Evolutionary conservation across 2,113 vertebrate genomes (phyloP).

Genomic region (Aspiorhynchus laticeps): DNA sequence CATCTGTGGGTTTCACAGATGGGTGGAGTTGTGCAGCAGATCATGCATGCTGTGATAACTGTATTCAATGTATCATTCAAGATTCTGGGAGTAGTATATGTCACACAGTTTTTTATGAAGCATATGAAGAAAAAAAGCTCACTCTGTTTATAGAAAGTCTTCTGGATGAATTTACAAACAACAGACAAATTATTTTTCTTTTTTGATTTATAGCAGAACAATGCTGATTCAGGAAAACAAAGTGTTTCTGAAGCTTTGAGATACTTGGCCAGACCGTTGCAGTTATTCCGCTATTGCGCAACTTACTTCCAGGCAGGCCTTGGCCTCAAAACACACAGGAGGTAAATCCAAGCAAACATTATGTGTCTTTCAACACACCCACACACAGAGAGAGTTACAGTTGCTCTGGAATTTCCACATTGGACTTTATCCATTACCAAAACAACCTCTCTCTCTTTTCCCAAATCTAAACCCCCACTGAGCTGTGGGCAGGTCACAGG

Average conservation of each 20-base stretch:
- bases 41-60: neutral
- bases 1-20: neutral
- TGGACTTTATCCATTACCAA: conserved; percentile 14
- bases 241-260: neutral
- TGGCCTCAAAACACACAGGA: conserved; percentile 49
- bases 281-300: conserved; percentile 62
- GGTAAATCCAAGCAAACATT: conserved; percentile 12
- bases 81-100: neutral
- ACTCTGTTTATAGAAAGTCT: neutral
- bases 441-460: conserved; percentile 9
- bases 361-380: conserved; percentile 4
- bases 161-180: neutral
- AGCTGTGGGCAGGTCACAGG: conserved; percentile 41
- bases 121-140: neutral
- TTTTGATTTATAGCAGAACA: neutral
- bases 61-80: conserved; percentile 9
- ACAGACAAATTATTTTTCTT: neutral
- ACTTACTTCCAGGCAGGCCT: conserved; percentile 26
- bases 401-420: conserved; percentile 41
- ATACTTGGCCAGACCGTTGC: conserved; percentile 14
- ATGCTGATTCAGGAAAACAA: neutral
- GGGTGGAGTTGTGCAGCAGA: neutral
- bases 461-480: conserved; percentile 10
- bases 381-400: neutral
- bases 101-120: neutral